Evolutionary conservation across 2,113 vertebrate species (phyloP), one percentile per base, ranked within the genome.

Genomic region (Stercorarius parasiticus): DNA sequence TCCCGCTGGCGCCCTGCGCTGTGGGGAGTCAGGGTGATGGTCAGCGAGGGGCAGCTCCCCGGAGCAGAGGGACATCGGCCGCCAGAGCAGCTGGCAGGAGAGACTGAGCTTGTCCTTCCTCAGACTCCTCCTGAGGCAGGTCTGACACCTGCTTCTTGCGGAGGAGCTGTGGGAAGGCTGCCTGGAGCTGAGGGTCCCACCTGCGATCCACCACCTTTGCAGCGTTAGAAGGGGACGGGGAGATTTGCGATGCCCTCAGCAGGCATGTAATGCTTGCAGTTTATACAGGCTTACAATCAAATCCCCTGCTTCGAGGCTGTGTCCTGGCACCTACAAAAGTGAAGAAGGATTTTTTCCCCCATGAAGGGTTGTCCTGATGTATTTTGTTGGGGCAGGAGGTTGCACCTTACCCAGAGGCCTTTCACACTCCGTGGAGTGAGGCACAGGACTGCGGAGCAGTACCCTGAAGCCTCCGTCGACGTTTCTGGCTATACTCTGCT

Each of bases 361-460:
- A 6, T 36, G 70, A 66, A 29, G 45, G 11, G 26, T 9, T 29
- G 58, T 10, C 36, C 86, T 59, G 61, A 10, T 21, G 21, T n/a
- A 5, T 49, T 52, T 43, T 30, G 25, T 11, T 36, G 72, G 1
- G 3, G 52, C 29, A n/a, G 61, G 47, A 79, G 30, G 52, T 1
- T 80, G 47, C 22, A 42, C 29, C n/a, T 79, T 53, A 66, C 76
- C 59, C 74, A 21, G 43, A 14, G 30, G 45, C 43, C 42, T 42
- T 72, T 80, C 77, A 10, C 11, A 4, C 40, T 23, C 2, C 1
- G 0, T 7, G 70, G 73, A 38, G 55, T 0, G 3, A 52, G 64
- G 59, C 18, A 22, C 21, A 23, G 45, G 52, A 56, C 27, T 43
- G 5, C 13, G 43, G 65, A 67, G 16, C 6, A 0, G 45, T 36